phyloP scores from a whole-genome alignment of 53 echinoderm and acorn worm species.

The Paracentrotus lividus region DNA sequence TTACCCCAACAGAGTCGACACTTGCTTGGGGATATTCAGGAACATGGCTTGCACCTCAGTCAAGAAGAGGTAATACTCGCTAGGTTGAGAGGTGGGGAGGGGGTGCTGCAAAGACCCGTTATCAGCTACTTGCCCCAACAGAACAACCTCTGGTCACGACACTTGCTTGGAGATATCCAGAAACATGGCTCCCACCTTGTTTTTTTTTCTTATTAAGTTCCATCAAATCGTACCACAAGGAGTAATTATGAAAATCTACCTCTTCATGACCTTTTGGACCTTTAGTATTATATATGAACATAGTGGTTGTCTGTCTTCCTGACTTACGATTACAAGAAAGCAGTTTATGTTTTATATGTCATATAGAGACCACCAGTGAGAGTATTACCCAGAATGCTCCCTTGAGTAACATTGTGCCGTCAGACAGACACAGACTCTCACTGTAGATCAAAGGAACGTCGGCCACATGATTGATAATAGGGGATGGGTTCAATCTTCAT shows the following conservation, averaged over 20 bases:
- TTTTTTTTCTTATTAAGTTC: too few relatives aligned
- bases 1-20: slow-evolving; percentile 55
- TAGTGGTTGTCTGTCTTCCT: neutral
- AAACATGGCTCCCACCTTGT: slow-evolving; percentile 90
- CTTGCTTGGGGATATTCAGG: slow-evolving; percentile 87
- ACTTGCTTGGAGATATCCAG: slow-evolving; percentile 87
- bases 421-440: neutral
- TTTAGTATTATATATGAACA: too few relatives aligned
- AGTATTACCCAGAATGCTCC: neutral
- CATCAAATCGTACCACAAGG: too few relatives aligned
- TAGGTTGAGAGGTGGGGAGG: neutral
- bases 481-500: too few relatives aligned
- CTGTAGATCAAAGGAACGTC: neutral
- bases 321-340: neutral
- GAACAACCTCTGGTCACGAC: slow-evolving; percentile 55
- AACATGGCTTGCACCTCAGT: slow-evolving; percentile 89
- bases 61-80: slow-evolving; percentile 83
- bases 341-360: neutral
- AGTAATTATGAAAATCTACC: too few relatives aligned
- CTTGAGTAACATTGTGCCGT: slow-evolving; percentile 15
- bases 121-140: too few relatives aligned
- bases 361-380: slow-evolving; percentile 32
- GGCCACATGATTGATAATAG: neutral
- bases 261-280: too few relatives aligned
- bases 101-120: too few relatives aligned